Percentiles rank a stretch among this genome's conserved stretches.
phyloP scores from a whole-genome alignment of 2,797 vertebrate genomes.

The Danio kyathit region DNA sequence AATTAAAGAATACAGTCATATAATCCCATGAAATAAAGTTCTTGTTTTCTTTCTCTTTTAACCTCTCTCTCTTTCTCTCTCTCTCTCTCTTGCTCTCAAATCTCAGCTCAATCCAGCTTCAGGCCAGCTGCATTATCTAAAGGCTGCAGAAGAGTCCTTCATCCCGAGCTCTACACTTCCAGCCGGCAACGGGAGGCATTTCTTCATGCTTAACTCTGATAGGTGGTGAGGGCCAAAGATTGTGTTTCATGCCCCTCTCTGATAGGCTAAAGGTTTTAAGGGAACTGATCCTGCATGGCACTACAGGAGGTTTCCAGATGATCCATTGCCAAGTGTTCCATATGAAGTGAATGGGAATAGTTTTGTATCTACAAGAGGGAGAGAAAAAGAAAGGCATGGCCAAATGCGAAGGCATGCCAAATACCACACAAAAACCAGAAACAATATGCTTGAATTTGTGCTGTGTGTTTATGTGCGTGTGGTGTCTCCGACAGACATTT shows the following conservation, averaged over 20 bases:
- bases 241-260: slow-evolving; percentile 40
- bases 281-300: slow-evolving; percentile 28
- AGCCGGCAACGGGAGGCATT: slow-evolving; percentile 41
- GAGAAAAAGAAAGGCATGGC: neutral
- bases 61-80: neutral
- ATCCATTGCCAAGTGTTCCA: slow-evolving; percentile 41
- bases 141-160: slow-evolving; percentile 55
- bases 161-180: slow-evolving; percentile 41
- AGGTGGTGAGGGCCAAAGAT: slow-evolving; percentile 23
- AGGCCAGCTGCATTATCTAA: slow-evolving; percentile 58
- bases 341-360: slow-evolving; percentile 19
- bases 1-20: neutral
- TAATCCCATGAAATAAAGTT: neutral
- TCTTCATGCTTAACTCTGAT: slow-evolving; percentile 40
- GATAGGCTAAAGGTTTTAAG: slow-evolving; percentile 48
- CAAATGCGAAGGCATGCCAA: slow-evolving; percentile 16
- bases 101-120: slow-evolving; percentile 49
- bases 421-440: slow-evolving; percentile 15
- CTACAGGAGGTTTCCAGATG: slow-evolving; percentile 44
- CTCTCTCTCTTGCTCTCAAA: slow-evolving; percentile 5
- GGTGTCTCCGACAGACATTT: neutral
- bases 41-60: neutral
- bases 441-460: slow-evolving; percentile 8
- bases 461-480: slow-evolving; percentile 16
- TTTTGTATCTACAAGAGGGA: slow-evolving; percentile 1